Evolutionary conservation across 2,113 vertebrate species (phyloP).

Genomic region (Carassius carassius): DNA sequence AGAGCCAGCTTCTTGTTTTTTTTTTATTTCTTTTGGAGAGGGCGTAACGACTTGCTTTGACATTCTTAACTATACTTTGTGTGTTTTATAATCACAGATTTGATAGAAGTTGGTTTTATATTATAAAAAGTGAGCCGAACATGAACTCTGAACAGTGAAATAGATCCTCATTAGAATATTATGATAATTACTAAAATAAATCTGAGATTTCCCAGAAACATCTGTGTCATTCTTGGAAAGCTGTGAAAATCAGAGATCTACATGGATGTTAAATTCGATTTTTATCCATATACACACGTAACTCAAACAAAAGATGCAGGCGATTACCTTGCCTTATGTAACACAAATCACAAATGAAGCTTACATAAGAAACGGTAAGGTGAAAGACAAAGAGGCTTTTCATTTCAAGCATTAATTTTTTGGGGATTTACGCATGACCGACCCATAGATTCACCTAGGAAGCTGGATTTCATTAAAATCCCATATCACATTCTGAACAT

Average conservation of each 20-base stretch:
- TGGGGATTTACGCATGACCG: background rate
- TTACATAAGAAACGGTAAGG: background rate
- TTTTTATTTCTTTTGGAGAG: background rate
- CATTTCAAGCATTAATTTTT: background rate
- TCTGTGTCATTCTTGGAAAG: background rate
- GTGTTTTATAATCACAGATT: background rate
- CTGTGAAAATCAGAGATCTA: background rate
- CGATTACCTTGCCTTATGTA: conserved; percentile 14
- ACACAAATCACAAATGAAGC: background rate
- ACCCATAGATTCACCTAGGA: background rate
- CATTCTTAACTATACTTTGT: background rate
- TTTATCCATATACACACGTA: background rate
- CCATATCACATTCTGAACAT: too few species aligned
- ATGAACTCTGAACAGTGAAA: background rate
- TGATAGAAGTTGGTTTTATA: background rate
- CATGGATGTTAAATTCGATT: conserved; percentile 7
- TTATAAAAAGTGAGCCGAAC: background rate
- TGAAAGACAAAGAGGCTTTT: conserved; percentile 33
- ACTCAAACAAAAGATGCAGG: background rate
- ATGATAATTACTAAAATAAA: background rate
- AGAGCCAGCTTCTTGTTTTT: background rate
- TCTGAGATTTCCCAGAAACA: background rate
- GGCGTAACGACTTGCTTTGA: conserved; percentile 1
- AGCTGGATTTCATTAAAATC: background rate
- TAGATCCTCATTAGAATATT: background rate